Evolutionary conservation across 2,797 vertebrate genomes (phyloP).

Genomic region (Pantherophis vulpinus): DNA sequence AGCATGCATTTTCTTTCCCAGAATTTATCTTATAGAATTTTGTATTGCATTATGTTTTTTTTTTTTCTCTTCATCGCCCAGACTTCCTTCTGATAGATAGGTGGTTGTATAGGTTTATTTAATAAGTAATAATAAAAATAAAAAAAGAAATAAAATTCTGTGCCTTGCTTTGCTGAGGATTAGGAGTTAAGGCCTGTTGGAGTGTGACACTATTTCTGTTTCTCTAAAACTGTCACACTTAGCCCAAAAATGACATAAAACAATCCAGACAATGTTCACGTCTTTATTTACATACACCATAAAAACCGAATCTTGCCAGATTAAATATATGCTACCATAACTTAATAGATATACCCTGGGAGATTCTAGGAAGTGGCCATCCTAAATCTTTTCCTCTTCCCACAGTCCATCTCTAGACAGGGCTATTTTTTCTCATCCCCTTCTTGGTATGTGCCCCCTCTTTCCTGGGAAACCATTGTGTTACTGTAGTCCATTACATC

Average conservation of each 20-base stretch:
- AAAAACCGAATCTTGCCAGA: background rate
- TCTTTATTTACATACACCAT: background rate
- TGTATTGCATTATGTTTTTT: background rate
- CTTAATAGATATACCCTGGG: background rate
- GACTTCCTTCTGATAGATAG: background rate
- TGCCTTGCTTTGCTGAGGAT: background rate
- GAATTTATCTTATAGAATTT: background rate
- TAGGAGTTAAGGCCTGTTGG: background rate
- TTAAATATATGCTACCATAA: background rate
- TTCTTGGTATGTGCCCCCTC: background rate
- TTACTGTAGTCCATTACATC: background rate
- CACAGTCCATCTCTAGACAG: background rate
- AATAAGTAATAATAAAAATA: background rate
- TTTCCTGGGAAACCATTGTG: background rate
- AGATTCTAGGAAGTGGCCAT: background rate
- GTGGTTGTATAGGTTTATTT: background rate
- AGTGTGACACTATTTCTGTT: background rate
- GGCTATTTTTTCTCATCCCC: background rate
- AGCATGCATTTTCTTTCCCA: background rate
- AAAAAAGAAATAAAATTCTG: background rate
- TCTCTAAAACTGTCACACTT: background rate
- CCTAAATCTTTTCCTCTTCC: background rate
- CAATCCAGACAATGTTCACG: background rate
- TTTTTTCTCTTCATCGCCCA: background rate
- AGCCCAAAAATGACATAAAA: background rate